Percentiles rank a stretch among this genome's conserved stretches.
Evolutionary conservation across 2,888 invertebrate genomes (phyloP).

Genomic region (Drosophila greeni): DNA sequence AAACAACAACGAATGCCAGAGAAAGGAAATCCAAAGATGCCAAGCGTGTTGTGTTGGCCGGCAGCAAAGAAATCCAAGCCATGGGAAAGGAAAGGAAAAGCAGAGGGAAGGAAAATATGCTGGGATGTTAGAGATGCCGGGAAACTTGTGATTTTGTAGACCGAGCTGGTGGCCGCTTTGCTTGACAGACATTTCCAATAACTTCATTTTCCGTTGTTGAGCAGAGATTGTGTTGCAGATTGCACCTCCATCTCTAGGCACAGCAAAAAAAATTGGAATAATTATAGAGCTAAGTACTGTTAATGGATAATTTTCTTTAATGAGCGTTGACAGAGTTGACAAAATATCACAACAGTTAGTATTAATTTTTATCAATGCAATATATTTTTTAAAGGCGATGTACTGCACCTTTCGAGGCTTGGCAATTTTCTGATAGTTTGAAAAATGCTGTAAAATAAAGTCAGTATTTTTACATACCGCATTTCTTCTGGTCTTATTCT

Average conservation of each 20-base stretch:
- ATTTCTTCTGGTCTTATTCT: neutral
- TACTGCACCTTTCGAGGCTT: neutral
- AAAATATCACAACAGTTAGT: no score
- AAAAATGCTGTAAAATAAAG: neutral
- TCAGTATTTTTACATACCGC: neutral
- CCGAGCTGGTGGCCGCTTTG: constrained; percentile 51
- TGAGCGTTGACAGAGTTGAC: no score
- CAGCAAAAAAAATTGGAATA: neutral
- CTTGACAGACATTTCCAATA: constrained; percentile 71
- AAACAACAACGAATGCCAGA: constrained; percentile 37
- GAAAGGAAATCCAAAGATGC: constrained; percentile 59
- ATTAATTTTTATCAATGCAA: no score
- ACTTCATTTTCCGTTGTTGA: constrained; percentile 72
- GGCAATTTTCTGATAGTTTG: neutral
- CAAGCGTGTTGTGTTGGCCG: constrained; percentile 51
- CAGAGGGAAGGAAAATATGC: constrained; percentile 49
- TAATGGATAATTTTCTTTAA: no score
- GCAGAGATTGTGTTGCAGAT: constrained; percentile 73
- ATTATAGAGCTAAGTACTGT: neutral
- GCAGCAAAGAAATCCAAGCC: constrained; percentile 16
- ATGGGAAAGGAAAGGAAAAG: constrained; percentile 33
- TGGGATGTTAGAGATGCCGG: constrained; percentile 26
- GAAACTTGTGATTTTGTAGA: constrained; percentile 41
- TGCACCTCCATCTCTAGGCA: constrained; percentile 55
- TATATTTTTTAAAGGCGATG: neutral